Evolutionary conservation across 2,113 vertebrate species (phyloP).

Genomic region (Upupa epops): DNA sequence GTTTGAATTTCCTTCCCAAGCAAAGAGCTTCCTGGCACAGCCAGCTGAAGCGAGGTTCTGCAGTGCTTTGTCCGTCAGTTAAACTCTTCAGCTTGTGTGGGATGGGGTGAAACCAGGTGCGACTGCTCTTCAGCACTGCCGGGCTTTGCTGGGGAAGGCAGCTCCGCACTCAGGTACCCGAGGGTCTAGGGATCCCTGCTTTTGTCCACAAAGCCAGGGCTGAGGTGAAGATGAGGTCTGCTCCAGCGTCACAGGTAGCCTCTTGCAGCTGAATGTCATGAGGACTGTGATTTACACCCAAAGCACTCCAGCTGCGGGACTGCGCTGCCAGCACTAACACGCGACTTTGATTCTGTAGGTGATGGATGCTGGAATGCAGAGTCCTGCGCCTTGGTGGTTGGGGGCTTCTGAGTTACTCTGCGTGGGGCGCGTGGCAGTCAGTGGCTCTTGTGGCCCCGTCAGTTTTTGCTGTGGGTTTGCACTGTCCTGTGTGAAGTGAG

Average conservation of each 20-base stretch:
- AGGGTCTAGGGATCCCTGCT: not conserved
- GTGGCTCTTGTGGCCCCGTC: not conserved
- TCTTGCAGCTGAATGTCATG: not conserved
- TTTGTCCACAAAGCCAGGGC: not conserved
- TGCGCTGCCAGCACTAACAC: not conserved
- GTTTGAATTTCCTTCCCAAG: not conserved
- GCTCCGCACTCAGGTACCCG: rapidly evolving
- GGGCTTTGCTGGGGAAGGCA: not conserved
- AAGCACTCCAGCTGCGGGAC: not conserved
- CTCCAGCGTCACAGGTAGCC: not conserved
- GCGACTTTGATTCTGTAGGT: not conserved
- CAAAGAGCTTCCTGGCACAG: not conserved
- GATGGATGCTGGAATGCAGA: not conserved
- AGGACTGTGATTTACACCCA: not conserved
- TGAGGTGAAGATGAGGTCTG: not conserved
- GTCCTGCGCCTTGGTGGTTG: not conserved
- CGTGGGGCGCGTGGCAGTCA: not conserved
- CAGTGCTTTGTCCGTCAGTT: not conserved
- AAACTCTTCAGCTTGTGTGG: not conserved
- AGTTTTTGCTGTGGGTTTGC: not conserved
- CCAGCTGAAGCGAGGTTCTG: not conserved
- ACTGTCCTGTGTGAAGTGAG: not conserved
- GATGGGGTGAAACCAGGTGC: not conserved
- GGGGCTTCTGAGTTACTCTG: not conserved
- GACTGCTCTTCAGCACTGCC: not conserved